Evolutionary conservation across 2,797 vertebrate genomes (phyloP).

Genomic region (Lepilemur septentrionalis): DNA sequence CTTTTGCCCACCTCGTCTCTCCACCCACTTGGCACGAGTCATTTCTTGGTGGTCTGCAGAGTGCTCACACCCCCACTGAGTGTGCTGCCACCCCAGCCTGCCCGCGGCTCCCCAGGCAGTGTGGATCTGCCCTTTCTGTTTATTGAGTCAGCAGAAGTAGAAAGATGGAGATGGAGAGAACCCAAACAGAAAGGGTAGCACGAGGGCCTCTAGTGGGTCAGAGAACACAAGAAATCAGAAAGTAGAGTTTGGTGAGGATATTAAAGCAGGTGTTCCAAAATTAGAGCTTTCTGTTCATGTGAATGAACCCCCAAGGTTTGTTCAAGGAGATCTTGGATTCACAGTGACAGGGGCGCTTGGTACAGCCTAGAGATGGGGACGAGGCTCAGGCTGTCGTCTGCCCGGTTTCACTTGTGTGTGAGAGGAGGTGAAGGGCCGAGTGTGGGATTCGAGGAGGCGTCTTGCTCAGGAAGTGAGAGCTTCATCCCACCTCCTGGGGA

Average conservation of each 20-base stretch:
- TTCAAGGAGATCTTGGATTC: background rate
- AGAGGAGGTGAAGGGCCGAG: background rate
- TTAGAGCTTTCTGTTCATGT: background rate
- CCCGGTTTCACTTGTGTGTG: background rate
- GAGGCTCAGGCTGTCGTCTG: background rate
- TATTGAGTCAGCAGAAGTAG: background rate
- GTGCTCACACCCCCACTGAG: background rate
- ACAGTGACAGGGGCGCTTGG: accelerated
- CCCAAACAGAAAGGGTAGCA: background rate
- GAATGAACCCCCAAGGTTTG: background rate
- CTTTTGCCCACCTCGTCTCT: background rate
- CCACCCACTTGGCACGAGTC: background rate
- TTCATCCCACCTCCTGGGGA: background rate
- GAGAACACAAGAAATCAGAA: background rate
- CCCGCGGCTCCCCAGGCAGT: background rate
- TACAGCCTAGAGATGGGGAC: background rate
- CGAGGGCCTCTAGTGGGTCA: background rate
- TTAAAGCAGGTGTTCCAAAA: accelerated
- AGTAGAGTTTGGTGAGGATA: background rate
- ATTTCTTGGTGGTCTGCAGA: background rate
- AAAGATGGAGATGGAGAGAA: background rate
- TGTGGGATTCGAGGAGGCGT: background rate
- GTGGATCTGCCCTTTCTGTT: background rate
- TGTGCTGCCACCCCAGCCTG: accelerated
- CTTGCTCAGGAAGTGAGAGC: background rate